Conservation (phyloP, 2,797 vertebrate species). For the Darevskia nairensis region DNA sequence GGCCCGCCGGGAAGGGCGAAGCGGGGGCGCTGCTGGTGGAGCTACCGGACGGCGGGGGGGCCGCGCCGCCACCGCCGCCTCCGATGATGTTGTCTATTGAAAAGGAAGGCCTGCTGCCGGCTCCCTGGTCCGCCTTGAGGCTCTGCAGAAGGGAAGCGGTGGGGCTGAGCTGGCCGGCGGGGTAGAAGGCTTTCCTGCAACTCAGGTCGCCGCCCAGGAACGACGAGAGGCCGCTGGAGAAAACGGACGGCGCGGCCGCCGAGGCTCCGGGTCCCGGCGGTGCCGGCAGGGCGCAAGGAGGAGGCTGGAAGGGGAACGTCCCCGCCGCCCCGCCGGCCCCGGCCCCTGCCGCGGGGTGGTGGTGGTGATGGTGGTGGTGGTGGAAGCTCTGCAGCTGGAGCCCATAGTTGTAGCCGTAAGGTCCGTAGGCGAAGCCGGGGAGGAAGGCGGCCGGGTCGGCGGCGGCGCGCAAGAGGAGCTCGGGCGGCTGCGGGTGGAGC, state of each 20-base stretch:
- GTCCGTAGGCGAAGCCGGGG: constrained; percentile 93
- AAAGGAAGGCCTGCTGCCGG: constrained; percentile 86
- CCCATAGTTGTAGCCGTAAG: constrained; percentile 96
- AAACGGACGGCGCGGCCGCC: constrained; percentile 80
- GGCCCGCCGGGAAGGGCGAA: constrained; percentile 83
- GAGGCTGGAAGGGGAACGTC: constrained; percentile 81
- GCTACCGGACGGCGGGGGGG: constrained; percentile 74
- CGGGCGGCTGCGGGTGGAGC: constrained; percentile 82
- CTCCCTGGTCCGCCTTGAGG: constrained; percentile 89
- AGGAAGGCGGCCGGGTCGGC: constrained; percentile 88
- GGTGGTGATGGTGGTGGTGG: constrained; percentile 83
- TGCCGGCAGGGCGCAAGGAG: constrained; percentile 78
- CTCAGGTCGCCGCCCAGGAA: constrained; percentile 85
- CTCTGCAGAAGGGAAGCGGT: constrained; percentile 84
- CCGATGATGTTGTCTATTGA: constrained; percentile 98
- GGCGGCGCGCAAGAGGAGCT: constrained; percentile 70
- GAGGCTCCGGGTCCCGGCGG: constrained; percentile 56
- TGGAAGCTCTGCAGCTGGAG: constrained; percentile 92
- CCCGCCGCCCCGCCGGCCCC: constrained; percentile 63
- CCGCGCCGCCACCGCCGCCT: constrained; percentile 70
- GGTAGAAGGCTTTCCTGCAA: constrained; percentile 91
- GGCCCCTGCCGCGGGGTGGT: constrained; percentile 76
- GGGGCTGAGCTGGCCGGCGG: constrained; percentile 86
- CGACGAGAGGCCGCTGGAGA: constrained; percentile 78
- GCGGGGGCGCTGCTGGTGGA: constrained; percentile 78